These are phyloP conservation scores for Erpobdella octoculata DNA, from an alignment of 2,888 invertebrate genomes.

Conservation along the genomic window DNA sequence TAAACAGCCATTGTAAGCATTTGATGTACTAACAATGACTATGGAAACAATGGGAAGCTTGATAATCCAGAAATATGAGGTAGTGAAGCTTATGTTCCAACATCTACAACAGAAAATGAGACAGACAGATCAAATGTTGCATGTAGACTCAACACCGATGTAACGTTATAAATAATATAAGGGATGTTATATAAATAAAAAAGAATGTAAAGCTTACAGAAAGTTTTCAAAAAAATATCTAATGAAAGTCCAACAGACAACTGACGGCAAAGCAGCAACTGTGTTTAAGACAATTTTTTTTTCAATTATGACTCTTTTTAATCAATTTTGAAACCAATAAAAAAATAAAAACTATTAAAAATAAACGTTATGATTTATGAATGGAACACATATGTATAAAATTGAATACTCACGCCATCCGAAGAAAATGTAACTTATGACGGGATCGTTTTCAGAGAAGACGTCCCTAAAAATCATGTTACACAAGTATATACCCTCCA, in stretches of 20 bases:
- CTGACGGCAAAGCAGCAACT: constrained; percentile 2
- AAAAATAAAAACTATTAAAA: background rate
- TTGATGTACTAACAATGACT: constrained; percentile 57
- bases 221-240: constrained; percentile 2
- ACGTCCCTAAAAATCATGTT: constrained; percentile 64
- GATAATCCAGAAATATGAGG: constrained; percentile 58
- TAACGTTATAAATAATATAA: no score
- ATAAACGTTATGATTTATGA: background rate
- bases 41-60: constrained; percentile 60
- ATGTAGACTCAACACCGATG: no score
- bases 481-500: constrained; percentile 66
- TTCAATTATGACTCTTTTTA: no score
- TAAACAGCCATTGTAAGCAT: background rate
- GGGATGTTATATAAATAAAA: no score
- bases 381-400: no score
- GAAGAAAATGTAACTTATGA: constrained; percentile 59
- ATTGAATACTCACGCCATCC: constrained; percentile 62
- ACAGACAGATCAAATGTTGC: background rate
- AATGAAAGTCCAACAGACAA: background rate
- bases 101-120: constrained; percentile 50
- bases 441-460: constrained; percentile 61
- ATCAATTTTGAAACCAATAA: background rate
- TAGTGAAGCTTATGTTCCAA: constrained; percentile 60
- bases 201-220: background rate
- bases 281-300: no score